Base-by-base conservation (phyloP, 2,888 invertebrate genomes). In the Alloscopus bannaensis region DNA sequence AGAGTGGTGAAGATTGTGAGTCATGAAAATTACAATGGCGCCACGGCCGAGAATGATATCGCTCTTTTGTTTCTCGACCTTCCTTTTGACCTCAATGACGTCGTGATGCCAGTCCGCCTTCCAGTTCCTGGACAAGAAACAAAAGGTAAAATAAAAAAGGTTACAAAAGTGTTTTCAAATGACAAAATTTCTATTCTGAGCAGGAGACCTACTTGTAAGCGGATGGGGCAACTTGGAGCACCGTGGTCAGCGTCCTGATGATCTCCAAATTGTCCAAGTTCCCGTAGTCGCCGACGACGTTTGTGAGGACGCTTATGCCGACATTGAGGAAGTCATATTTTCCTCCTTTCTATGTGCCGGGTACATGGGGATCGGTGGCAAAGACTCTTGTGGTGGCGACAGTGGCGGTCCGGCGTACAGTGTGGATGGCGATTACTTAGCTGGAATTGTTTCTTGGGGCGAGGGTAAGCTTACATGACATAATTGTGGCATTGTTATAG, bases 61-160 rank as follows among this genome's bases (percentile, higher is more conserved):
- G 66, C 75, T 0, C 2, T 75, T 1, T 22, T 75, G 1, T 59
- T 59, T 16, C 6, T 68, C n/a, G 36, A 59, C 22, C 28, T 47
- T 11, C 75, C 75, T 4, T 75, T 47, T 22, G 60, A 66, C 0
- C 16, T 75, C 1, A 75, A 75, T 68, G 75, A 66, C 3, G 47
- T 60, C 42, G 68, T 75, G 2, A 13, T 42, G 3, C 26, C 68
- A 0, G 68, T 75, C 31, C 22, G 60, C 0, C 22, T 75, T 3
- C 75, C 75, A 1, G 59, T 50, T 20, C 18, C 31, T 2, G 66
- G 45, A 29, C 28, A 22, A 4, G 36, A 24, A 16, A 57, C 75
- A 1, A 26, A 57, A 16, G 75, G 66, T 66, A 42, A 40, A n/a
- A n/a, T n/a, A n/a, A n/a, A n/a, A n/a, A n/a, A n/a, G n/a, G 16